Evolutionary conservation across 2,888 invertebrate species (phyloP).

Genomic region (Lasioglossum leucozonium): DNA sequence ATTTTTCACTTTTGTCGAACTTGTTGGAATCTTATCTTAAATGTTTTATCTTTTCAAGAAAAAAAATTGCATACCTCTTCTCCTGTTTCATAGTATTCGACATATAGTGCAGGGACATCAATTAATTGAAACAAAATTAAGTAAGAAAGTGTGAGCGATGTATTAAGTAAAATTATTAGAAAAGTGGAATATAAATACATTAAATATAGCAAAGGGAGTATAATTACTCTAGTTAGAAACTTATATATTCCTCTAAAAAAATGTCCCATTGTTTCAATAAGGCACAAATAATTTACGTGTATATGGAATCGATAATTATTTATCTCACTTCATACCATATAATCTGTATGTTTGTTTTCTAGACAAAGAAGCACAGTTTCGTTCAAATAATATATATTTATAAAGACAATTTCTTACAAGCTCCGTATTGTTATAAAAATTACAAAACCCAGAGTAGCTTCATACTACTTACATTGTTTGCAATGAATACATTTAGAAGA

Average conservation of each 20-base stretch:
- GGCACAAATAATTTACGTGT: background rate
- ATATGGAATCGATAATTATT: background rate
- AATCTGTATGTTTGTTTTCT: background rate
- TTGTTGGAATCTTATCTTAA: background rate
- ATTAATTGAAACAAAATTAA: constrained; percentile 29
- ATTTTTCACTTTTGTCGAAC: background rate
- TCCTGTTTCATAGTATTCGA: background rate
- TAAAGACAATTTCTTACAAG: background rate
- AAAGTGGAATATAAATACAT: constrained; percentile 28
- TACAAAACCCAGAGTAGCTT: background rate
- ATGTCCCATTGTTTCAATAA: constrained; percentile 25
- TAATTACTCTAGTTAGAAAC: constrained; percentile 35
- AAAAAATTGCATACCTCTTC: constrained; percentile 47
- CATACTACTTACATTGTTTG: background rate
- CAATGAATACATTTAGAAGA: background rate
- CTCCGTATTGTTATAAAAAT: too few relatives aligned
- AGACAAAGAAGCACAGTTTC: background rate
- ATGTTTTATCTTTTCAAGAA: background rate
- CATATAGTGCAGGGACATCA: background rate
- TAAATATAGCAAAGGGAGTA: constrained; percentile 50
- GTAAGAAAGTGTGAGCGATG: constrained; percentile 32
- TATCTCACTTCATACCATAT: background rate
- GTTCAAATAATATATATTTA: background rate
- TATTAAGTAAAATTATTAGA: constrained; percentile 28
- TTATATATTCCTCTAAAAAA: constrained; percentile 49